Base-by-base conservation (phyloP, 2,113 vertebrate genomes). In the Lutjanus erythropterus region DNA sequence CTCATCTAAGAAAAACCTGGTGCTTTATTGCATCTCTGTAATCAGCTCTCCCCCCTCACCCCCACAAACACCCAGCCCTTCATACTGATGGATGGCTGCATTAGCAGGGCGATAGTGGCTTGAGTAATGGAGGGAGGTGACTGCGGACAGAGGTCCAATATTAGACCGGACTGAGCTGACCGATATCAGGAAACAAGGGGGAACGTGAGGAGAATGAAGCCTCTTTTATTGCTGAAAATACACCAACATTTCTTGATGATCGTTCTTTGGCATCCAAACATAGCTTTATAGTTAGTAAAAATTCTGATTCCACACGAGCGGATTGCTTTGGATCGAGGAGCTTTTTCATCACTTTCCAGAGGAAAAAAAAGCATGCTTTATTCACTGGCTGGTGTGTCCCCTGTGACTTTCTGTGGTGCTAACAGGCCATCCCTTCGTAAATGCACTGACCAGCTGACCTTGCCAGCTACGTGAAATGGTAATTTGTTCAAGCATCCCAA, bases 71-170 rank as follows among this genome's bases (percentile, higher is more conserved):
- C 27, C 53, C 39, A 18, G 61, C 69, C 50, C 12, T 67, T 60
- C 50, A 62, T 7, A 46, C 33, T 64, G 75, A 69, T 56, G 53
- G 56, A 71, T 73, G 15, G 58, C 56, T 50, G 58, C 65, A 84
- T 80, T 80, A 80, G 35, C 12, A 10, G 14, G 29, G 42, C 21
- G 6, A 66, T 33, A 52, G 53, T 7, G 47, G 61, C 41, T 47
- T 60, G 81, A 60, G 37, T 29, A 79, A 65, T 55, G 39, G 49
- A 44, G n/a, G 60, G 19, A 1, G 21, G 31, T 23, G 62, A 46
- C 39, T 46, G 50, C 35, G 64, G 41, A 72, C 65, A 64, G 41
- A 44, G 39, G 59, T 46, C 14, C 33, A 76, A 27, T 15, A 46
- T 64, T 55, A 41, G 39, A 64, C 10, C 56, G 29, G 50, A 18